Percentiles rank a stretch among this genome's conserved stretches.
These are phyloP conservation scores for Microvelia longipes DNA, from an alignment of 1,140 invertebrate genomes.

Conservation along the genomic window DNA sequence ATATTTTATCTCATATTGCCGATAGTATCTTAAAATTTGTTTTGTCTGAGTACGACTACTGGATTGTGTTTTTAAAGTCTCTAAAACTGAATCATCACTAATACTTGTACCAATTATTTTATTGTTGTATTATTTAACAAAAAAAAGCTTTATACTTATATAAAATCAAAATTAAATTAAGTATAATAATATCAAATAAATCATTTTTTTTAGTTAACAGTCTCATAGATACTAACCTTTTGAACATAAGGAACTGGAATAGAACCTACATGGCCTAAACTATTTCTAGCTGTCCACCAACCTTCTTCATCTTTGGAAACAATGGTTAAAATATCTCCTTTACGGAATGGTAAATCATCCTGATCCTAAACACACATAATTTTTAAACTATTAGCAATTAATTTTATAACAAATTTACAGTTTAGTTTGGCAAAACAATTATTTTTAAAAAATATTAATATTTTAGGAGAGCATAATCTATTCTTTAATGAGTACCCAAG, in stretches of 20 bases:
- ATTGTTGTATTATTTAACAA: too few relatives aligned
- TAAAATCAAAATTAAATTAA: not conserved
- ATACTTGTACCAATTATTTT: too few relatives aligned
- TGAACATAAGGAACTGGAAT: conserved; percentile 93
- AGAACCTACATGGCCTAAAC: conserved; percentile 66
- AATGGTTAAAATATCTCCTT: conserved; percentile 82
- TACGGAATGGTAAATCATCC: conserved; percentile 89
- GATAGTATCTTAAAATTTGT: too few relatives aligned
- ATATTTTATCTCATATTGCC: too few relatives aligned
- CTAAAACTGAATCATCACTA: too few relatives aligned
- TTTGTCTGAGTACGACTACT: too few relatives aligned
- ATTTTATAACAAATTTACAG: not conserved
- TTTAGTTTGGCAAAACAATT: conserved; percentile 5
- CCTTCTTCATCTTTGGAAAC: conserved; percentile 91
- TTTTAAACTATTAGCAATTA: conserved; percentile 18
- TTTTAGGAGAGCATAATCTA: too few relatives aligned
- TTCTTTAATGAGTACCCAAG: too few relatives aligned
- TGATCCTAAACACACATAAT: conserved; percentile 52
- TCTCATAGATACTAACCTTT: conserved; percentile 25
- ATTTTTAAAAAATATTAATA: conserved; percentile 4
- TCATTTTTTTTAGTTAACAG: not conserved
- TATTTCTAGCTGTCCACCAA: conserved; percentile 93
- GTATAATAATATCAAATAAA: not conserved
- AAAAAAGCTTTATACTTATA: not conserved
- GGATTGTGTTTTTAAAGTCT: too few relatives aligned